Percentiles rank a stretch among this genome's conserved stretches.
Evolutionary conservation across 2,888 invertebrate genomes (phyloP).

Genomic region (Torymus tubicola): DNA sequence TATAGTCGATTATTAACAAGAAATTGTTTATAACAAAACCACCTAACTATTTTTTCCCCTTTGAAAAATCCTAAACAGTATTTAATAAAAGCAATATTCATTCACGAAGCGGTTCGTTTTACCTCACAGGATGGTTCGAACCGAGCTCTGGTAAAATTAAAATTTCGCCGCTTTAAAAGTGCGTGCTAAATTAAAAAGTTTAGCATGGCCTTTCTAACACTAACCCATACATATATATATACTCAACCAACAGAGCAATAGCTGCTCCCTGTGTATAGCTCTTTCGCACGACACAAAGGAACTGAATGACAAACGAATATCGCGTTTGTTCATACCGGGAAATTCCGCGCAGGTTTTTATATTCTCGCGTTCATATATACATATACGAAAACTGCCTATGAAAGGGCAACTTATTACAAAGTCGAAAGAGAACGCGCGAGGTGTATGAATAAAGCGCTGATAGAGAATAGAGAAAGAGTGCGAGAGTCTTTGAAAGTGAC

Average conservation of each 20-base stretch:
- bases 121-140: too few species aligned
- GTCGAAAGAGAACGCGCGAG: background rate
- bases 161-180: background rate
- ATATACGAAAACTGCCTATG: background rate
- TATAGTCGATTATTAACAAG: too few species aligned
- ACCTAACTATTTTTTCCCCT: too few species aligned
- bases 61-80: too few species aligned
- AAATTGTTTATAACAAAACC: too few species aligned
- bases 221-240: too few species aligned
- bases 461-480: background rate
- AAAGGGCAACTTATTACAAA: slow-evolving; percentile 3
- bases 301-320: slow-evolving; percentile 30
- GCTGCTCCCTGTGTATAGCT: background rate
- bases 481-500: background rate
- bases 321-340: background rate
- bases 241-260: background rate
- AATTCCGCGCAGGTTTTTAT: background rate
- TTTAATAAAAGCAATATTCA: too few species aligned
- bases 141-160: background rate
- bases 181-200: slow-evolving; percentile 11
- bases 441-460: background rate
- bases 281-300: background rate
- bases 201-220: background rate
- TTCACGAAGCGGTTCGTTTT: too few species aligned
- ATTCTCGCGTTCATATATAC: background rate